Evolutionary conservation across 2,888 invertebrate genomes (phyloP), one percentile per base, ranked within the genome.

Genomic region (Lapara coniferarum): DNA sequence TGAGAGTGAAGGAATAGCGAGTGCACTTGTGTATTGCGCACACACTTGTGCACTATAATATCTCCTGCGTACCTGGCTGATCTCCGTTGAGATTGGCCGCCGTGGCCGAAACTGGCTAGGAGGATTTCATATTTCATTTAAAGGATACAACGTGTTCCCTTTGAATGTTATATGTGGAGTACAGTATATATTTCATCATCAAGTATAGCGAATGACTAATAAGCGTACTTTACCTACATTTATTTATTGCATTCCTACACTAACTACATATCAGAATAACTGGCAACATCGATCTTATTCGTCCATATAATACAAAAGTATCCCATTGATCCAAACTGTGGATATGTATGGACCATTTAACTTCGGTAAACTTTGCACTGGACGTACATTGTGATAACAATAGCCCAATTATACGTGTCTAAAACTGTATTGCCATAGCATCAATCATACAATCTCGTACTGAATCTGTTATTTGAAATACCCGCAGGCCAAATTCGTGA

Each of bases 371-470:
- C 79, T 81, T 77, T 74, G 77, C 78, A 86, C 85, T 80, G 82
- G 78, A 80, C 79, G 75, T 72, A 76, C 83, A 82, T 37, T 37
- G 73, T 74, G 76, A 76, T 75, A 89, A 92, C 92, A 92, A 92
- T 91, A 86, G 85, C 72, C 79, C 88, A 90, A 92, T 92, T 91
- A 89, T 81, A 84, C 76, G 81, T 75, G 80, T 80, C 81, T 10
- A 81, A 82, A 83, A 85, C 83, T 85, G 86, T 85, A 88, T 88
- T 82, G 86, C 82, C 71, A 71, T 72, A 78, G 81, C 85, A 89
- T 91, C 85, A 89, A 90, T 90, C 91, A 89, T 70, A 59, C 44
- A 63, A 44, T 73, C 72, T 55, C 19, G 4, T 55, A 55, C 19
- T 19, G 55, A 55, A 19, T 55, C 55, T 10, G 55, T 55, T 19